Percentiles rank a stretch among this genome's conserved stretches.
Conservation (phyloP, 2,888 invertebrate species). For the Prenolepis imparis region DNA sequence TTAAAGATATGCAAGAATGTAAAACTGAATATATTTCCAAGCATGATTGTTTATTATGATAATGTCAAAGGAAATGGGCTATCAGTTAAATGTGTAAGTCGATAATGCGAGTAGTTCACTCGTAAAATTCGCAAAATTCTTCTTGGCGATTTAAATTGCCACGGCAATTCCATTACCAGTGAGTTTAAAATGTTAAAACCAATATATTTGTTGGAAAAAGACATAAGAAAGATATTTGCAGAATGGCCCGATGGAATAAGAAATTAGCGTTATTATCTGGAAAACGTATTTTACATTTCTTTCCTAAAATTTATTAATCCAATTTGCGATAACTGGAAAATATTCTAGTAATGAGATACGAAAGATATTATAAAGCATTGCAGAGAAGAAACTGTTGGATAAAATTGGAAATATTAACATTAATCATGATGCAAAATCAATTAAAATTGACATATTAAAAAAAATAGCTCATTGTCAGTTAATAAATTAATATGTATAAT, state of each 20-base stretch:
- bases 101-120: slow-evolving; percentile 12
- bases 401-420: slow-evolving; percentile 4
- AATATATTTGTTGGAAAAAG: not conserved
- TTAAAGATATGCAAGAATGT: not conserved
- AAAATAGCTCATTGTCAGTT: slow-evolving; percentile 13
- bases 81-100: not conserved
- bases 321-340: not conserved
- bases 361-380: not conserved
- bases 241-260: not conserved
- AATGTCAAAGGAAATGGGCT: not conserved
- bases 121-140: slow-evolving; percentile 19
- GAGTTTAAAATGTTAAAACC: not conserved
- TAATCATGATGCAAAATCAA: not conserved
- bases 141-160: not conserved
- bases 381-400: not conserved
- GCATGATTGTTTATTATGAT: not conserved
- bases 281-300: not conserved
- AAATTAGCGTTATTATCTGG: not conserved
- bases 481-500: not conserved
- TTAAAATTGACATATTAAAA: not conserved
- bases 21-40: not conserved
- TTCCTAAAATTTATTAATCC: not conserved
- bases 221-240: not conserved
- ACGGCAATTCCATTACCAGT: not conserved
- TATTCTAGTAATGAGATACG: not conserved